A percentile compares a stretch with the other conserved stretches of the same genome.
These are phyloP conservation scores for Kuschelorhynchus macadamiae DNA, from an alignment of 2,888 invertebrate genomes.

Conservation along the genomic window DNA sequence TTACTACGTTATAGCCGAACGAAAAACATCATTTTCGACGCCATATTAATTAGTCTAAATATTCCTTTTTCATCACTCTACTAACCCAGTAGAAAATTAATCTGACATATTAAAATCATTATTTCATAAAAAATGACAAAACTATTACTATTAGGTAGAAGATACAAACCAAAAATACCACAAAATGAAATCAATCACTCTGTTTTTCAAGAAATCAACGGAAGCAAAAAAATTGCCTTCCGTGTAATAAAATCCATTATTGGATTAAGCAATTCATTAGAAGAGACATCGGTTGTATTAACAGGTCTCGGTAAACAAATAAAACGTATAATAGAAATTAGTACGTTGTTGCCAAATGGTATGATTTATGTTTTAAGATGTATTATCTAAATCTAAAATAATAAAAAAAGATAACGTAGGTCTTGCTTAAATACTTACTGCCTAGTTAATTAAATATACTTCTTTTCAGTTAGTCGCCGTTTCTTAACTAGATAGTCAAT, in stretches of 20 bases:
- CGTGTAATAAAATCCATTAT: conserved; percentile 36
- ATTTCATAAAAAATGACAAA: too few species aligned
- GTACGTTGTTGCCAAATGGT: conserved; percentile 19
- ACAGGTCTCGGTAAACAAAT: conserved; percentile 32
- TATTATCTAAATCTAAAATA: too few species aligned
- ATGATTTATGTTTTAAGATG: background rate
- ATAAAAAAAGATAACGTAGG: too few species aligned
- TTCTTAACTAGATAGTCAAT: background rate
- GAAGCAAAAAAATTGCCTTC: conserved; percentile 4
- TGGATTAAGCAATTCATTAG: conserved; percentile 41
- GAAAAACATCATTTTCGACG: too few species aligned
- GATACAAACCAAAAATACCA: background rate
- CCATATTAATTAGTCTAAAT: too few species aligned
- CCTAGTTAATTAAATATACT: too few species aligned
- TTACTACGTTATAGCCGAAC: too few species aligned
- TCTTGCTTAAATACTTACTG: too few species aligned
- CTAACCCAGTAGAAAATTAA: background rate
- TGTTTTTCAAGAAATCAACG: conserved; percentile 25
- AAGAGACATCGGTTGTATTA: conserved; percentile 35
- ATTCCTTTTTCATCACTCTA: too few species aligned
- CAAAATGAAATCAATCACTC: conserved; percentile 25
- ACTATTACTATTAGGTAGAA: too few species aligned
- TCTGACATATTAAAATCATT: background rate
- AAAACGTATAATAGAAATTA: conserved; percentile 26
- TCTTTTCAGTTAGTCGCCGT: too few species aligned